These are phyloP conservation scores for Montipora cactus DNA, from an alignment of 64 coral and sea anemone genomes.

Conservation along the genomic window DNA sequence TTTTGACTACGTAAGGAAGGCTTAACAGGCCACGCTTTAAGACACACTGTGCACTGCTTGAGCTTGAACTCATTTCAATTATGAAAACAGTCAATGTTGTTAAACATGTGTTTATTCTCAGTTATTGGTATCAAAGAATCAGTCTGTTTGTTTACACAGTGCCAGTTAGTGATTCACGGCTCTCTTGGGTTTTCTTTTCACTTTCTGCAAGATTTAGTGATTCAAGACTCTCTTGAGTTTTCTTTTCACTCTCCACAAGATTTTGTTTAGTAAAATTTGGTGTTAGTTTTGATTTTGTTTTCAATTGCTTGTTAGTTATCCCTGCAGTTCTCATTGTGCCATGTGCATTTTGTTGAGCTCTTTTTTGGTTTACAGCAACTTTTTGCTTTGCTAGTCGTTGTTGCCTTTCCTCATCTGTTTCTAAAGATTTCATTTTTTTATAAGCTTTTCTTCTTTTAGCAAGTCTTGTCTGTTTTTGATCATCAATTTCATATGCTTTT, in stretches of 20 bases:
- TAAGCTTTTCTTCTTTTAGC: too few species aligned
- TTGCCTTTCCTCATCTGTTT: too few species aligned
- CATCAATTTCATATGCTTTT: too few species aligned
- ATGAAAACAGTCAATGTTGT: neutral
- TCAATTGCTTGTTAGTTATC: neutral
- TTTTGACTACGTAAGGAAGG: too few species aligned
- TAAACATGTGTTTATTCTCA: neutral
- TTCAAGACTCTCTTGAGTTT: neutral
- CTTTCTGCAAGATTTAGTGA: too few species aligned
- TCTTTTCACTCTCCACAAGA: neutral
- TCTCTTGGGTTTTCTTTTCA: too few species aligned
- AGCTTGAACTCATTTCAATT: neutral
- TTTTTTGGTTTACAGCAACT: neutral
- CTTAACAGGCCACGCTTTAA: too few species aligned
- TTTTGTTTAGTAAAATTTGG: conserved; percentile 3
- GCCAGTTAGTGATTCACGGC: too few species aligned
- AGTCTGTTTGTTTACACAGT: neutral
- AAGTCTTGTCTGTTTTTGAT: too few species aligned
- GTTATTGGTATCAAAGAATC: conserved; percentile 3
- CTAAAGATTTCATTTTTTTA: too few species aligned
- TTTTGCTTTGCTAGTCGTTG: too few species aligned
- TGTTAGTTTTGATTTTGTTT: neutral
- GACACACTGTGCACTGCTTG: too few species aligned
- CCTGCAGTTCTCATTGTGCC: conserved; percentile 4
- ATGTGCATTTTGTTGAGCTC: neutral